Conservation (phyloP, 2,113 vertebrate species). For the Neogale vison region DNA sequence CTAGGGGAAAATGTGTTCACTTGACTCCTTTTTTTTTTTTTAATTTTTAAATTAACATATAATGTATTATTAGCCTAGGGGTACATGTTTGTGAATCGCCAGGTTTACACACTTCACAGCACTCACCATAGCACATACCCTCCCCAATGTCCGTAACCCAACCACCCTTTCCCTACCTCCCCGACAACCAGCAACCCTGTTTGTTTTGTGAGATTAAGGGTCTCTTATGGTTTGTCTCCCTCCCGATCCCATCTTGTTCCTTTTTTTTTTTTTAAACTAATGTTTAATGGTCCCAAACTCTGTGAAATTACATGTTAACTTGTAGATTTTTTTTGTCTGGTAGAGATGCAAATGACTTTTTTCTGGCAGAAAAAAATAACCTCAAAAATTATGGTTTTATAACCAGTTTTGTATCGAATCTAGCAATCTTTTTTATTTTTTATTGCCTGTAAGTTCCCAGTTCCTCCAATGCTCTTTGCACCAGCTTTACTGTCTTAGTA, state of each 20-base stretch:
- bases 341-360: constrained; percentile 29
- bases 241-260: no score
- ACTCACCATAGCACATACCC: no score
- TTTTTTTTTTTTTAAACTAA: not conserved
- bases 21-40: not conserved
- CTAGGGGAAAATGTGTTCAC: not conserved
- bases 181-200: no score
- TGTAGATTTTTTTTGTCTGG: constrained; percentile 13
- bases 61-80: no score
- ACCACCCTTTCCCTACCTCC: no score
- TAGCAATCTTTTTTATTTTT: constrained; percentile 15
- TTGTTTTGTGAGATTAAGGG: no score
- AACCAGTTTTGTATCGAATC: not conserved
- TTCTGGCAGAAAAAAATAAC: not conserved
- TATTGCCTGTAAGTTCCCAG: not conserved
- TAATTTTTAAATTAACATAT: no score
- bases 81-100: no score
- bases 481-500: not conserved
- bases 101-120: no score
- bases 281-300: not conserved
- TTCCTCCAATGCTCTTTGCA: not conserved
- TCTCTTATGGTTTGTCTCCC: no score
- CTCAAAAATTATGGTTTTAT: not conserved
- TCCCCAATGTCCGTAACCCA: no score
- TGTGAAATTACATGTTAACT: constrained; percentile 29